Percentiles rank a stretch among this genome's conserved stretches.
Evolutionary conservation across 2,888 invertebrate genomes (phyloP).

Genomic region (Marasmarcha lunaedactyla): DNA sequence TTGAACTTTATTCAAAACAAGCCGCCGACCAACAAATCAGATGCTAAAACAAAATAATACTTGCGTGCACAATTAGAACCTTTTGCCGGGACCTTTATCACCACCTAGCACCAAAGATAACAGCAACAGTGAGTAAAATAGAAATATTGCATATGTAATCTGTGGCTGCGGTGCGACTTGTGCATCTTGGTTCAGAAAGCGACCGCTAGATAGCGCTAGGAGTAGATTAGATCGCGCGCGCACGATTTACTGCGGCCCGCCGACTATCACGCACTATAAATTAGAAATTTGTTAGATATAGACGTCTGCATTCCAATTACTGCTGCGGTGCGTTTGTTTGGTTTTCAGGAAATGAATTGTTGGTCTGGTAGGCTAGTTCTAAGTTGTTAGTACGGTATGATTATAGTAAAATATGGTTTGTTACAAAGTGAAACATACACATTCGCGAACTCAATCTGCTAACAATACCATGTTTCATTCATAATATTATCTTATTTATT

Average conservation of each 20-base stretch:
- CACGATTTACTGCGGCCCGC: conserved; percentile 50
- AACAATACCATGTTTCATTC: no score
- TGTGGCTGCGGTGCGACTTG: conserved; percentile 23
- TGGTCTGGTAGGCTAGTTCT: neutral
- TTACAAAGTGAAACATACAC: no score
- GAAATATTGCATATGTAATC: conserved; percentile 32
- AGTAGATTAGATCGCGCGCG: conserved; percentile 54
- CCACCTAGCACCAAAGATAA: conserved; percentile 35
- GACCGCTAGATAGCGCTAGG: conserved; percentile 58
- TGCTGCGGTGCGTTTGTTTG: conserved; percentile 24
- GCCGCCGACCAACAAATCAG: no score
- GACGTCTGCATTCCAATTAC: conserved; percentile 62
- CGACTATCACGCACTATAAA: conserved; percentile 56
- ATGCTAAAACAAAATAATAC: no score
- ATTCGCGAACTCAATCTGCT: no score
- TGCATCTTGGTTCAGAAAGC: conserved; percentile 57
- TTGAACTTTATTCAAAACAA: no score
- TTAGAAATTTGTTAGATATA: conserved; percentile 70
- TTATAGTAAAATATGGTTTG: no score
- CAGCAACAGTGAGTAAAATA: conserved; percentile 12
- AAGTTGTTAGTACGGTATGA: no score
- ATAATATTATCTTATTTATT: no score
- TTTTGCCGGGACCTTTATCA: conserved; percentile 32
- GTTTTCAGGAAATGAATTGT: conserved; percentile 3
- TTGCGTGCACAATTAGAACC: conserved; percentile 19